Evolutionary conservation across 2,797 vertebrate species (phyloP).

Genomic region (Salarias fasciatus): DNA sequence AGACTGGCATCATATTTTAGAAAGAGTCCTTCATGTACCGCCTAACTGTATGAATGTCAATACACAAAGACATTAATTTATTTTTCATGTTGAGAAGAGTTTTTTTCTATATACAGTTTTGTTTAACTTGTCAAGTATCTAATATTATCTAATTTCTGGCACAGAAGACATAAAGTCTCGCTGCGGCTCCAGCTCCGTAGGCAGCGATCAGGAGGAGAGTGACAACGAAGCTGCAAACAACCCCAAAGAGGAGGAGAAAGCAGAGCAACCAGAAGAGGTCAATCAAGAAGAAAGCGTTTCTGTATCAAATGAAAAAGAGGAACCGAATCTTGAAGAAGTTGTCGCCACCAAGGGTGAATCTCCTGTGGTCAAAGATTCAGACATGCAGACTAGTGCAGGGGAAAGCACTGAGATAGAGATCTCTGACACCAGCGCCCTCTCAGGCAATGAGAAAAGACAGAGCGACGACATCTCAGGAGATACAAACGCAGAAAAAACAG

Average conservation of each 20-base stretch:
- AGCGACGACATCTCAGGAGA: slow-evolving; percentile 22
- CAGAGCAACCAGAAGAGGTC: slow-evolving; percentile 27
- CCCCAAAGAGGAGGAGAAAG: slow-evolving; percentile 39
- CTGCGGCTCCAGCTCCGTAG: slow-evolving; percentile 71
- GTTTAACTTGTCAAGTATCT: too few species aligned
- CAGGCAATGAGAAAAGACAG: slow-evolving; percentile 43
- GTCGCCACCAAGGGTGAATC: background rate
- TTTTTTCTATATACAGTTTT: too few species aligned
- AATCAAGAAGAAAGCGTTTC: slow-evolving; percentile 39
- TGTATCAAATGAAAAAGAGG: slow-evolving; percentile 30
- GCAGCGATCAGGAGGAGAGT: slow-evolving; percentile 72
- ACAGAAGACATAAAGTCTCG: slow-evolving; percentile 62
- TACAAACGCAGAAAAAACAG: slow-evolving; percentile 18
- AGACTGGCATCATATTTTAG: too few species aligned
- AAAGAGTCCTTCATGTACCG: too few species aligned
- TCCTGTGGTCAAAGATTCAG: slow-evolving; percentile 36
- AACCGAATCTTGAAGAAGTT: slow-evolving; percentile 43
- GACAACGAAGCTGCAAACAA: slow-evolving; percentile 62
- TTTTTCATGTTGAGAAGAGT: too few species aligned
- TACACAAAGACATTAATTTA: too few species aligned
- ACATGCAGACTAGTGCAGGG: slow-evolving; percentile 28
- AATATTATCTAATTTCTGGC: slow-evolving; percentile 1
- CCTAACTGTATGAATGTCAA: too few species aligned
- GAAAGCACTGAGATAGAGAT: slow-evolving; percentile 54
- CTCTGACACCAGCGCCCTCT: slow-evolving; percentile 51